These are phyloP conservation scores for Siniperca obscura DNA, from an alignment of 2,797 vertebrate genomes.

Conservation along the genomic window DNA sequence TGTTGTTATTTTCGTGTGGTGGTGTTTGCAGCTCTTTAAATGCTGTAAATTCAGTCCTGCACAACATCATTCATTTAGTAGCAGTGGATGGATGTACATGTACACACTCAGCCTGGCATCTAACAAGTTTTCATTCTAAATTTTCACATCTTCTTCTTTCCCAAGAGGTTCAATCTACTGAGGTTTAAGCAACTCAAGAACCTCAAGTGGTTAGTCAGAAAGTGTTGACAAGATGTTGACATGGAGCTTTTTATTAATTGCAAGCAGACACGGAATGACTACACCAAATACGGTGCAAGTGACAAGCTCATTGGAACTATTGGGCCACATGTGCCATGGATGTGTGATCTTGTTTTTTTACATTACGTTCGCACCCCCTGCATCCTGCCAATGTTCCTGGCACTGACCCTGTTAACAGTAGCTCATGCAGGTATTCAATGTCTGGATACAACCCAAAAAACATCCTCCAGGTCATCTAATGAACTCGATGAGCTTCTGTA, in stretches of 20 bases:
- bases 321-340: neutral
- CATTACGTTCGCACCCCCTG: neutral
- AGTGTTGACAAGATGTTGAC: slow-evolving; percentile 11
- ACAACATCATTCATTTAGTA: neutral
- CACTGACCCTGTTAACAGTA: slow-evolving; percentile 2
- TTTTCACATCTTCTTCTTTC: neutral
- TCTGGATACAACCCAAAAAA: slow-evolving; percentile 1
- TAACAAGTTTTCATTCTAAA: neutral
- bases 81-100: neutral
- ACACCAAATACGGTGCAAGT: neutral
- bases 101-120: neutral
- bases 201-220: slow-evolving; percentile 13
- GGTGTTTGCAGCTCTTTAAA: neutral
- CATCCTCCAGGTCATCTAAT: neutral
- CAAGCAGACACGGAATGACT: neutral
- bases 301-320: neutral
- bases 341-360: neutral
- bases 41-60: neutral
- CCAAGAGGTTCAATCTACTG: neutral
- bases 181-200: neutral
- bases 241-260: neutral
- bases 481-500: neutral
- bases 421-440: neutral
- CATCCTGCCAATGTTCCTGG: slow-evolving; percentile 2
- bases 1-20: neutral